Base-by-base conservation (phyloP, 2,797 vertebrate species). In the Erethizon dorsatum region DNA sequence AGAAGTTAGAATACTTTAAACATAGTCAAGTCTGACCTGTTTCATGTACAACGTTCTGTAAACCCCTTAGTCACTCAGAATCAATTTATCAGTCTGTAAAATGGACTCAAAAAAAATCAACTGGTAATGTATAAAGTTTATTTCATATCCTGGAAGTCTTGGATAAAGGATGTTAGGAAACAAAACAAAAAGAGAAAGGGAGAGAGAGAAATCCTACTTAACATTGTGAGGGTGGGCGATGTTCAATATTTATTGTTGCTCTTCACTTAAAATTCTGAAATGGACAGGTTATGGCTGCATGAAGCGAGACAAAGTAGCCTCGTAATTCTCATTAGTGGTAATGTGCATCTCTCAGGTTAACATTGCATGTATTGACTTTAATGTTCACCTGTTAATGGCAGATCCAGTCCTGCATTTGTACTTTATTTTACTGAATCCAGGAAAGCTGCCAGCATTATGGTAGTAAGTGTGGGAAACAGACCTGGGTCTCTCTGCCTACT, bases 11-110 rank as follows among this genome's bases (percentile, higher is more conserved):
- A 59, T 61, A 75, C 18, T 63, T 26, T 57, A 94, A 84, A 75
- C 24, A 90, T 22, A 54, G 33, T 95, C 47, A 82, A 54, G 73
- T 89, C 57, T 86, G 80, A 96, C 79, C 47, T 95, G 22, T 93
- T 92, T 83, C 69, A 59, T 73, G 54, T 86, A 37, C 69, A 92
- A 71, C n/a, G 88, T 88, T 63, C 47, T 52, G 26, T 89, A 83
- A 77, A 92, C 50, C 26, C 47, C 50, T 59, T 73, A 10, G 26
- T 88, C 96, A 33, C 37, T 94, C 75, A 93, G 37, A 95, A 92
- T 90, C 57, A 20, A 75, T 90, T 96, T 96, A 22, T 92, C 92
- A 92, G 77, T 96, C 95, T 92, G 77, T 96, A 96, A 97, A 97
- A 98, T 97, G 97, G 97, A 94, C 84, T 95, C 90, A 78, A 80